These are phyloP conservation scores for Melanotus villosus DNA, from an alignment of 2,888 invertebrate genomes.

Conservation along the genomic window DNA sequence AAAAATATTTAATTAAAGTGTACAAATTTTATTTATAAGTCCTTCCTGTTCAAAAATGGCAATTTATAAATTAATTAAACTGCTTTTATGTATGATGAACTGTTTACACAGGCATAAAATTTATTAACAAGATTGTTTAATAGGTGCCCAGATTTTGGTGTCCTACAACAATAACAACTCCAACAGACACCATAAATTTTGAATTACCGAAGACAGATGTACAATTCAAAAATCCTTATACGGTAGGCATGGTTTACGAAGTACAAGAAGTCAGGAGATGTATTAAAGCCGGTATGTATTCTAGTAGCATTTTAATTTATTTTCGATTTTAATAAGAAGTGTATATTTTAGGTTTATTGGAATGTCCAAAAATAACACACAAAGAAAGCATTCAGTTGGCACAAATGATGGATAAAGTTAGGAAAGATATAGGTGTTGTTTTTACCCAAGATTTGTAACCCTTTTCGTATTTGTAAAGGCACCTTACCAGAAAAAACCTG, in stretches of 20 bases:
- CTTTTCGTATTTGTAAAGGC: too few relatives aligned
- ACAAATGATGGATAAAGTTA: conserved; percentile 79
- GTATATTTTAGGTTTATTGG: conserved; percentile 72
- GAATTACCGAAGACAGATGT: conserved; percentile 74
- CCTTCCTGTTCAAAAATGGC: too few relatives aligned
- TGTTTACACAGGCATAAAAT: too few relatives aligned
- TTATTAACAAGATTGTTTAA: too few relatives aligned
- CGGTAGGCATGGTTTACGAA: conserved; percentile 80
- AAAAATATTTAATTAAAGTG: too few relatives aligned
- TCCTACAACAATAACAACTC: conserved; percentile 76
- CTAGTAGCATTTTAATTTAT: too few relatives aligned
- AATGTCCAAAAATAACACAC: conserved; percentile 79
- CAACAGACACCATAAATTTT: conserved; percentile 75
- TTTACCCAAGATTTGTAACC: conserved; percentile 63
- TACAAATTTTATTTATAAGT: too few relatives aligned
- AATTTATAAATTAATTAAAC: too few relatives aligned
- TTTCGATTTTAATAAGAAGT: background rate
- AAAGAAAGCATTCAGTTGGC: conserved; percentile 80
- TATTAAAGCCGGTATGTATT: conserved; percentile 73
- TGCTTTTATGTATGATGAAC: too few relatives aligned
- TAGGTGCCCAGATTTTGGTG: conserved; percentile 79
- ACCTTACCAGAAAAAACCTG: too few relatives aligned
- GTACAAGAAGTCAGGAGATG: conserved; percentile 83
- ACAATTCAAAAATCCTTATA: conserved; percentile 69
- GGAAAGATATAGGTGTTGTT: conserved; percentile 65